Evolutionary conservation across 2,888 invertebrate genomes (phyloP).

Genomic region (Athalia circularis): DNA sequence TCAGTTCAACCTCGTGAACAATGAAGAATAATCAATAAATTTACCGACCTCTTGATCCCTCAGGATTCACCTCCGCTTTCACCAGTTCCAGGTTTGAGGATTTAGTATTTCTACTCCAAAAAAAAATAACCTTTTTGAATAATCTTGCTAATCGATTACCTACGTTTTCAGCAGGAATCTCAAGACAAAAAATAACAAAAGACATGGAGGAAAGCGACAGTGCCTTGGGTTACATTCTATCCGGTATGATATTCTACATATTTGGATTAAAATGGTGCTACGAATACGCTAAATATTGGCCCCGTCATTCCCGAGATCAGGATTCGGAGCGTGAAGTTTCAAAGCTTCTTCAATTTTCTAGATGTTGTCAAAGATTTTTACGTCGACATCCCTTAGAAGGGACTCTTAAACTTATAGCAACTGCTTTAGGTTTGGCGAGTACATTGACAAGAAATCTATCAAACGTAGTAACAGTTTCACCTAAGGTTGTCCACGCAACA

Average conservation of each 20-base stretch:
- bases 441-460: slow-evolving; percentile 63
- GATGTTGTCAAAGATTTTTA: slow-evolving; percentile 58
- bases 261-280: slow-evolving; percentile 70
- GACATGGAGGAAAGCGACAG: slow-evolving; percentile 55
- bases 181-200: background rate
- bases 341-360: slow-evolving; percentile 51
- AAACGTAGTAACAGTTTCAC: slow-evolving; percentile 58
- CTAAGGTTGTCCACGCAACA: slow-evolving; percentile 66
- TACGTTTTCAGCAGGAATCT: background rate
- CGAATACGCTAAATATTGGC: slow-evolving; percentile 67
- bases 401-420: slow-evolving; percentile 65
- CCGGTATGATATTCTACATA: slow-evolving; percentile 65
- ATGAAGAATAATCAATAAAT: too few species aligned
- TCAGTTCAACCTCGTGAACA: too few species aligned
- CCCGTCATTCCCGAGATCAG: slow-evolving; percentile 39
- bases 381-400: slow-evolving; percentile 66
- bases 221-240: slow-evolving; percentile 62
- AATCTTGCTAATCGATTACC: background rate
- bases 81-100: too few species aligned
- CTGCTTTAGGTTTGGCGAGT: slow-evolving; percentile 65
- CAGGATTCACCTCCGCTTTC: too few species aligned
- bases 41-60: too few species aligned
- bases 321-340: slow-evolving; percentile 50
- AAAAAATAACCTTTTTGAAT: too few species aligned
- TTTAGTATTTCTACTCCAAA: too few species aligned